Evolutionary conservation across 2,888 invertebrate genomes (phyloP).

Genomic region (Scrobipalpa atriplicella): DNA sequence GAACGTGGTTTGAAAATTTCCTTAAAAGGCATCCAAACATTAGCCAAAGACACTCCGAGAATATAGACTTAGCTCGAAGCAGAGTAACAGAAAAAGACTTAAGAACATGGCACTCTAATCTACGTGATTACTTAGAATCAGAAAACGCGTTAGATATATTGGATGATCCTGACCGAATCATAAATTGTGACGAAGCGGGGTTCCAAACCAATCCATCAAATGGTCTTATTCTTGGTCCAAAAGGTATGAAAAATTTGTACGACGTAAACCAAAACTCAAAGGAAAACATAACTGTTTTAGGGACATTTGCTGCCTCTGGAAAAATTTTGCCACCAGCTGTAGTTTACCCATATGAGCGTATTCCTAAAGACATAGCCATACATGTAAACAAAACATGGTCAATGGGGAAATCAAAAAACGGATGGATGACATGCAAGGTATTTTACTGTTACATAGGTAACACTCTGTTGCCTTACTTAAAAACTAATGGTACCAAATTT

Average conservation of each 20-base stretch:
- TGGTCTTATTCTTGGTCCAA: background rate
- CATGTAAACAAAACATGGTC: background rate
- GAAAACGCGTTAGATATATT: background rate
- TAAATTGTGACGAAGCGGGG: background rate
- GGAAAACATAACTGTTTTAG: conserved; percentile 20
- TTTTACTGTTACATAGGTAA: conserved; percentile 30
- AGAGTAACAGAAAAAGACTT: background rate
- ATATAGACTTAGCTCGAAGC: background rate
- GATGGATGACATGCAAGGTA: conserved; percentile 32
- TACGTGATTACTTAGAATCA: background rate
- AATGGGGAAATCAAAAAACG: conserved; percentile 28
- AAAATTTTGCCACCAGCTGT: conserved; percentile 24
- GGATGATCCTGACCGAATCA: background rate
- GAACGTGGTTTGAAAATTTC: background rate
- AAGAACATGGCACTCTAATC: background rate
- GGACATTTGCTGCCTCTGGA: conserved; percentile 21
- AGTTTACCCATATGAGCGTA: conserved; percentile 29
- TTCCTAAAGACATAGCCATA: conserved; percentile 23
- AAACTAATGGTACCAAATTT: background rate
- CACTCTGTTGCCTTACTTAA: conserved; percentile 3
- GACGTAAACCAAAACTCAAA: no score
- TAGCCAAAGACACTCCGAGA: background rate
- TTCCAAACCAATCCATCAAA: background rate
- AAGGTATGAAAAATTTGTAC: background rate
- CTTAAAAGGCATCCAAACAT: background rate